Evolutionary conservation across 2,113 vertebrate species (phyloP), one percentile per base, ranked within the genome.

Genomic region (Chionis minor): DNA sequence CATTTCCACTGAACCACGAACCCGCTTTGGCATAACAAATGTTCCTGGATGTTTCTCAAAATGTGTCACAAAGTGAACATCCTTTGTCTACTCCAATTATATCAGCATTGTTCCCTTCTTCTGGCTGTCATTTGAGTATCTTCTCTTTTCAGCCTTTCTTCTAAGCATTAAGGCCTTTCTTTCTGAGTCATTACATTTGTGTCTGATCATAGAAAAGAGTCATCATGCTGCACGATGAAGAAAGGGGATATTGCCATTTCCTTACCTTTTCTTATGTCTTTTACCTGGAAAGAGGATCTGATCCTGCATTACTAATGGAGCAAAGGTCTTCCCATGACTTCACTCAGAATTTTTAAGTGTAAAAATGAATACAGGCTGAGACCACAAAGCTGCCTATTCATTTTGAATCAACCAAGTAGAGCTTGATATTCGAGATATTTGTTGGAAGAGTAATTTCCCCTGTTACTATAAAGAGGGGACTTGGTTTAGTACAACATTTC

Each of bases 1-100:
- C 96, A 97, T 98, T 97, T 97, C 94, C 97, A 97, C 91, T 96
- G 96, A 97, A 95, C 95, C 93, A 88, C 96, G 94, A 98, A 97
- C 95, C 89, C 1, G 22, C 84, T 80, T 97, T 96, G 94, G 92
- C 95, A 97, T 42, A 95, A 51, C 78, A 97, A 98, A 97, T 96
- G 93, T 95, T 93, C 90, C 96, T 95, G 89, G 93, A 92, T 88
- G 89, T 96, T 97, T 96, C 93, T 95, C 95, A 97, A 95, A 97
- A 97, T 70, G 90, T 96, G 96, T 98, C 97, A 97, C 84, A 91
- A 95, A 94, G 75, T 40, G 96, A 97, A 97, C 95, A 93, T 80
- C 88, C 73, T 94, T 96, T 96, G 98, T 96, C 96, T 92, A 71
- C 84, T 96, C 90, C 62, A 33, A 81, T 92, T 96, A 97, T 65